phyloP scores from a whole-genome alignment of 2,888 invertebrate genomes.

The Nebria brevicollis region DNA sequence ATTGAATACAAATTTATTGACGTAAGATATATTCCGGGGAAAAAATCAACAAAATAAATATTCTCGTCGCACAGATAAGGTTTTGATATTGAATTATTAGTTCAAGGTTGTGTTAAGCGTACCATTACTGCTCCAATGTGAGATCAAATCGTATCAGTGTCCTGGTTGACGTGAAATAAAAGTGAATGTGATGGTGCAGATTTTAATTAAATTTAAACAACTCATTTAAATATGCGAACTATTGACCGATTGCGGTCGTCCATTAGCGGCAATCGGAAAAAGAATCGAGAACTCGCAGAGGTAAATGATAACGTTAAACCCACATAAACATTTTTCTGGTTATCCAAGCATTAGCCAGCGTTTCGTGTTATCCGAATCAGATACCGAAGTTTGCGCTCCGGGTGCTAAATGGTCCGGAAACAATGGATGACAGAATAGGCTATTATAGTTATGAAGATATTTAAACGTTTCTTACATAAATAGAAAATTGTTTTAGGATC shows the following conservation, averaged over 20 bases:
- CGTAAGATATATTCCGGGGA: neutral
- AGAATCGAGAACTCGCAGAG: neutral
- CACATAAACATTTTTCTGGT: neutral
- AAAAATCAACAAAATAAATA: slow-evolving; percentile 5
- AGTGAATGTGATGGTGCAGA: neutral
- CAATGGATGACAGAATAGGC: slow-evolving; percentile 25
- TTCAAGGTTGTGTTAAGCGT: slow-evolving; percentile 14
- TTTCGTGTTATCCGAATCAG: neutral
- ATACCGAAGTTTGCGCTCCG: neutral
- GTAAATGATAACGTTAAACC: neutral
- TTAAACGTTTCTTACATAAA: no score
- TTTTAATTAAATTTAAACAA: neutral
- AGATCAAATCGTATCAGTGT: neutral
- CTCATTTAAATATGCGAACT: neutral
- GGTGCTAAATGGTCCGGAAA: slow-evolving; percentile 27
- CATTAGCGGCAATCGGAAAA: neutral
- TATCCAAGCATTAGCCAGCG: neutral
- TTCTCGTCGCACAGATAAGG: neutral
- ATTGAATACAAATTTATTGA: neutral
- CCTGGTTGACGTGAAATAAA: neutral
- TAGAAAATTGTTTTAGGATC: no score
- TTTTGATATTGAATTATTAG: slow-evolving; percentile 8
- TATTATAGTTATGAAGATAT: neutral
- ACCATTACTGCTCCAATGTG: neutral
- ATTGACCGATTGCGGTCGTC: slow-evolving; percentile 2